A percentile compares a stretch with the other conserved stretches of the same genome.
phyloP scores from a whole-genome alignment of 2,888 invertebrate genomes.

The Coenonympha glycerion region DNA sequence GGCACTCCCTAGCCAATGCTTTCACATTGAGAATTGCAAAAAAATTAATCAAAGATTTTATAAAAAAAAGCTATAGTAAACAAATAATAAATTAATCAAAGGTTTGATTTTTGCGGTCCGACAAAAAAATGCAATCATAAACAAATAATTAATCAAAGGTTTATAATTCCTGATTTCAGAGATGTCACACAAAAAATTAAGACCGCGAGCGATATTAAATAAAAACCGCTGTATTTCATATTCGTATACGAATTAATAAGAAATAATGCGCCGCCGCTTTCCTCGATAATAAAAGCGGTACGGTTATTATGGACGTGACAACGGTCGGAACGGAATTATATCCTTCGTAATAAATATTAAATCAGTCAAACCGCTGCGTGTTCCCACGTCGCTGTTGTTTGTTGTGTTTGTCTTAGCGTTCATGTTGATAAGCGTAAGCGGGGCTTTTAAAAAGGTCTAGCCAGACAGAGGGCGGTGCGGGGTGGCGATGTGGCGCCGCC shows the following conservation, averaged over 20 bases:
- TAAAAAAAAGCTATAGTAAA: too few relatives aligned
- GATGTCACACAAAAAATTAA: too few relatives aligned
- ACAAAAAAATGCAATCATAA: too few relatives aligned
- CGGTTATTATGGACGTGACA: constrained; percentile 10
- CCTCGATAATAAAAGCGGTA: background rate
- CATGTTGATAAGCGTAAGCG: background rate
- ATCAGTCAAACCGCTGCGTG: constrained; percentile 22
- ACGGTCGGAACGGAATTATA: constrained; percentile 20
- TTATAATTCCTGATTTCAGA: too few relatives aligned
- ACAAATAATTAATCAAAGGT: too few relatives aligned
- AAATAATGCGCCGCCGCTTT: background rate
- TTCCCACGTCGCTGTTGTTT: constrained; percentile 23
- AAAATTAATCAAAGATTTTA: too few relatives aligned
- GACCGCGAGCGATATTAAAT: too few relatives aligned
- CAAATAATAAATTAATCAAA: too few relatives aligned
- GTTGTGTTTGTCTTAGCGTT: constrained; percentile 2
- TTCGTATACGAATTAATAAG: background rate
- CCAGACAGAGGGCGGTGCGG: background rate
- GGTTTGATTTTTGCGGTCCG: too few relatives aligned
- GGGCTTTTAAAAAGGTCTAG: background rate
- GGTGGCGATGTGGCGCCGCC: too few relatives aligned
- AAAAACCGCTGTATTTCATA: background rate
- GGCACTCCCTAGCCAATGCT: too few relatives aligned
- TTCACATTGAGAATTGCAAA: too few relatives aligned
- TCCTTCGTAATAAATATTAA: constrained; percentile 20